Evolutionary conservation across 1,140 invertebrate species (phyloP), one percentile per base, ranked within the genome.

Genomic region (Octopus sinensis): DNA sequence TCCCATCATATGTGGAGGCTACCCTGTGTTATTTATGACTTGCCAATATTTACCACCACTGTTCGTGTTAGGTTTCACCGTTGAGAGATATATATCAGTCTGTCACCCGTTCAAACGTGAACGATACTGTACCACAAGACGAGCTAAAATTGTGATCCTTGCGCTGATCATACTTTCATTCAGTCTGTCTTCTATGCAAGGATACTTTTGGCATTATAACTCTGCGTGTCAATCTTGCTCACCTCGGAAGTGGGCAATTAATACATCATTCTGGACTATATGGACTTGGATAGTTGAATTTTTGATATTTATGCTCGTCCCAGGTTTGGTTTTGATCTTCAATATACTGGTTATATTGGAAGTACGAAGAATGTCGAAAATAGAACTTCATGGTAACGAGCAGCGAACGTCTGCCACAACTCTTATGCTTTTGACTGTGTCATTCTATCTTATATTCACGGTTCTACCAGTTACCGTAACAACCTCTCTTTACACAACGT

Each of bases 81-180:
- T 98, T 83, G 98, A 99, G 91, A 92, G 97, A 75, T 99, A 96
- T 91, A 95, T 99, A 62, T 97, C 97, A 0, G 97, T 99, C 0
- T 98, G 97, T 88, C 96, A 97, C 91, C 97, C 97, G 1, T 92
- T 98, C n/a, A 93, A 93, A 82, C 56, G 89, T 43, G 84, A 88
- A 54, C 83, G 85, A 13, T 87, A 86, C 79, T 90, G 89, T 79
- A 98, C 96, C 0, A 96, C 96, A 86, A 94, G 95, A 13, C 92
- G 96, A 71, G 96, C 97, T 6, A 84, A 86, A 12, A 83, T 85
- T 9, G 87, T 87, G 5, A 87, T 89, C 53, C 78, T 79, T 4
- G 83, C 76, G 43, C 82, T 90, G 52, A 78, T 84, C 3, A 6
- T 86, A 5, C 68, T 84, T 13, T 82, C 84, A 4, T 75, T 90